Percentiles rank a stretch among this genome's conserved stretches.
phyloP scores from a whole-genome alignment of 2,797 vertebrate genomes.

The Zalophus californianus region DNA sequence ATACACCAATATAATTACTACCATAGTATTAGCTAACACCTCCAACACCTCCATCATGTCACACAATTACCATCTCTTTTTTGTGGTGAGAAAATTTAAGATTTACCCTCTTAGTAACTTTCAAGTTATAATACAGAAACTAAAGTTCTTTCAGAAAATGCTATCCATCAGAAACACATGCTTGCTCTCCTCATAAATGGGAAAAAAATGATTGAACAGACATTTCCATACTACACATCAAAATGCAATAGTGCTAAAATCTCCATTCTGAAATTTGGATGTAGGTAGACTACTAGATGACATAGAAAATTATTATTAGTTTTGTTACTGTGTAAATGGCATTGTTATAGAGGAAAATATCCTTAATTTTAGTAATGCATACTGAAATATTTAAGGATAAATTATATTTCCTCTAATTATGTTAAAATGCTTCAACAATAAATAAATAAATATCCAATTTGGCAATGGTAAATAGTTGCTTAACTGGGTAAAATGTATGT shows the following conservation, averaged over 20 bases:
- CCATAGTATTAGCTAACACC: not conserved
- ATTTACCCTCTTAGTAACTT: not conserved
- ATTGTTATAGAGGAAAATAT: not conserved
- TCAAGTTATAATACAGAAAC: not conserved
- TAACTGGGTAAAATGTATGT: not conserved
- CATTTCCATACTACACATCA: not conserved
- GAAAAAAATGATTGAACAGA: not conserved
- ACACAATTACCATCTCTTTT: not conserved
- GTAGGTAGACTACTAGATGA: not conserved
- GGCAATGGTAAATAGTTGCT: not conserved
- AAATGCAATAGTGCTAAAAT: not conserved
- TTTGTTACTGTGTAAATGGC: not conserved
- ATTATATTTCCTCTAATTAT: not conserved
- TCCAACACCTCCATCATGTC: not conserved
- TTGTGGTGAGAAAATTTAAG: not conserved
- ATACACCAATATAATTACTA: not conserved
- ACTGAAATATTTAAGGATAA: not conserved
- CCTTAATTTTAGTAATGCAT: not conserved
- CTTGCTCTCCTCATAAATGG: not conserved
- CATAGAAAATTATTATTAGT: not conserved
- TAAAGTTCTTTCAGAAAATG: not conserved
- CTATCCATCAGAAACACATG: not conserved
- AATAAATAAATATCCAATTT: not conserved
- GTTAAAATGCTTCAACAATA: not conserved
- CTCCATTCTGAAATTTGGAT: not conserved